phyloP scores from a whole-genome alignment of 1,140 invertebrate species.

The Hetaerina americana region DNA sequence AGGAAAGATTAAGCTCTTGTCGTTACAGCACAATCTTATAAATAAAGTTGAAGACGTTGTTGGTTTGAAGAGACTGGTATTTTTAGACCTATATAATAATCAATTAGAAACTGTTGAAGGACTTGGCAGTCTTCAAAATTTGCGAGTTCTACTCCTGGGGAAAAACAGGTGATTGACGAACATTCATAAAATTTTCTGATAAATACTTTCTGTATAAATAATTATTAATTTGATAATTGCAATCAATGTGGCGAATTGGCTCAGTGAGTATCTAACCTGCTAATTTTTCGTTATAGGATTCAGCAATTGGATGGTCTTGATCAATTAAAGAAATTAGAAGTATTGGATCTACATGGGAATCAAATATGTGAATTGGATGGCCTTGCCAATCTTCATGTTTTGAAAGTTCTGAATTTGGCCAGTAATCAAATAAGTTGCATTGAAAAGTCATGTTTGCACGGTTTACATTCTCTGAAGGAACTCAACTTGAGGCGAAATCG shows the following conservation, averaged over 20 bases:
- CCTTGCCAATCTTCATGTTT: constrained; percentile 42
- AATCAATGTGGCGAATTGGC: too few species aligned
- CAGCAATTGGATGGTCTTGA: constrained; percentile 62
- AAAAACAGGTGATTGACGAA: constrained; percentile 53
- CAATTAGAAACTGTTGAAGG: constrained; percentile 73
- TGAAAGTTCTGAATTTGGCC: constrained; percentile 83
- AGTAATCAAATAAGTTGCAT: constrained; percentile 73
- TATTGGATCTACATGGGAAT: constrained; percentile 85
- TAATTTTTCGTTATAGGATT: constrained; percentile 35
- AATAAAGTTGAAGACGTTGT: constrained; percentile 51
- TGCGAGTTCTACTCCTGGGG: constrained; percentile 74
- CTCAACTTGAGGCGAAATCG: constrained; percentile 77
- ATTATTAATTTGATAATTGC: background rate
- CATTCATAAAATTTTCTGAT: too few species aligned
- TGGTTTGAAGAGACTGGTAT: constrained; percentile 46
- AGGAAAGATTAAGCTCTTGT: constrained; percentile 62
- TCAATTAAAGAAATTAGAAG: constrained; percentile 57
- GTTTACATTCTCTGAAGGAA: constrained; percentile 62
- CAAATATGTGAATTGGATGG: constrained; percentile 55
- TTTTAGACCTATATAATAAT: constrained; percentile 88
- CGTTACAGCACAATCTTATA: constrained; percentile 82
- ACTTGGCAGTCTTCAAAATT: constrained; percentile 55
- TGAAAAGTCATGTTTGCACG: constrained; percentile 55
- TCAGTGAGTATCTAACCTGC: too few species aligned
- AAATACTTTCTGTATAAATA: background rate